phyloP scores from a whole-genome alignment of 2,113 vertebrate species.

The Crypturellus undulatus region DNA sequence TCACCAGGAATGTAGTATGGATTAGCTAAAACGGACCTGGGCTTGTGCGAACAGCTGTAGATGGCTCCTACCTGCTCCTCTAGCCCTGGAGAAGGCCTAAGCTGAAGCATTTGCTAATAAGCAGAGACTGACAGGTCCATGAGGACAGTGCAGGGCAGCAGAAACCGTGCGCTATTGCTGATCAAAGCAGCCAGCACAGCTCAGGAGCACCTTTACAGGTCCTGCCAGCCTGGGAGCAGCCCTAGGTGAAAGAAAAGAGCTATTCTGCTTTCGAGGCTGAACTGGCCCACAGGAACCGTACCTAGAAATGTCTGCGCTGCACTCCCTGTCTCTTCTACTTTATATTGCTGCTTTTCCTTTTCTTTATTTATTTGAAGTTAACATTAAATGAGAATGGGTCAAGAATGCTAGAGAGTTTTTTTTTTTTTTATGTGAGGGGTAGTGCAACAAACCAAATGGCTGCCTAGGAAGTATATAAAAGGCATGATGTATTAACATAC shows the following conservation, averaged over 20 bases:
- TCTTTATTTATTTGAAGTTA: background rate
- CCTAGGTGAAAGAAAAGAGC: background rate
- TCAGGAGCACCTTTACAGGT: background rate
- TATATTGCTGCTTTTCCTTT: background rate
- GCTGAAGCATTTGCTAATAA: background rate
- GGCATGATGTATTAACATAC: background rate
- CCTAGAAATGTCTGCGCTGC: background rate
- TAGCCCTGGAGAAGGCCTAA: background rate
- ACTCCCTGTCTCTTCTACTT: background rate
- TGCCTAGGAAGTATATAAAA: background rate
- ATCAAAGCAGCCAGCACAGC: background rate
- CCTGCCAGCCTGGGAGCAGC: background rate
- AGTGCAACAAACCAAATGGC: background rate
- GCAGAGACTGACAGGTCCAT: background rate
- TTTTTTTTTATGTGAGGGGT: background rate
- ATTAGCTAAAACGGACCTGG: background rate
- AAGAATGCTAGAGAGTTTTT: background rate
- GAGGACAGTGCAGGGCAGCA: accelerated
- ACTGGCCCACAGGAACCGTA: background rate
- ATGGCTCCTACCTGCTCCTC: background rate
- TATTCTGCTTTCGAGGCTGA: background rate
- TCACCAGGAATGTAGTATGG: accelerated
- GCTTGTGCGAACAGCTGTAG: background rate
- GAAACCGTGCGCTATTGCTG: background rate
- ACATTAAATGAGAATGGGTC: background rate